Evolutionary conservation across 2,888 invertebrate genomes (phyloP).

Genomic region (Siphlonurus alternatus): DNA sequence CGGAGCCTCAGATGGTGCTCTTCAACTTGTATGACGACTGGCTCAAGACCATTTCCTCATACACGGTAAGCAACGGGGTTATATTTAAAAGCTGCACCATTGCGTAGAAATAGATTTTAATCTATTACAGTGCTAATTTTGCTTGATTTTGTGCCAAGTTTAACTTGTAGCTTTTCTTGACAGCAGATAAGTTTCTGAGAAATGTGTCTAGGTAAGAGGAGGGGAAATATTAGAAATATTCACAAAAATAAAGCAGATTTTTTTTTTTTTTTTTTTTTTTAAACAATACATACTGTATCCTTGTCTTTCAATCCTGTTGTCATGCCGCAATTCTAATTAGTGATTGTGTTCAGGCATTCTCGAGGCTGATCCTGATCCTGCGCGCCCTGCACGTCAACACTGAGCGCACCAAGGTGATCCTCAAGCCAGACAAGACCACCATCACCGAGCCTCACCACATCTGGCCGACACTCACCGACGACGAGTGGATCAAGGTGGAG

Average conservation of each 20-base stretch:
- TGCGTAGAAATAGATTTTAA: too few relatives aligned
- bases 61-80: constrained; percentile 46
- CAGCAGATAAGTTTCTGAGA: too few relatives aligned
- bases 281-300: too few relatives aligned
- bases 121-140: too few relatives aligned
- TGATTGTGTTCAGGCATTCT: constrained; percentile 73
- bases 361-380: constrained; percentile 87
- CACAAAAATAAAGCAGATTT: too few relatives aligned
- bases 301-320: too few relatives aligned
- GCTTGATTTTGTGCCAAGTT: too few relatives aligned
- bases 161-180: too few relatives aligned
- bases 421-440: constrained; percentile 98
- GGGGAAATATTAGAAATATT: too few relatives aligned
- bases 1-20: constrained; percentile 98
- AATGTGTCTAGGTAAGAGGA: too few relatives aligned
- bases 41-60: constrained; percentile 97
- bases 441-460: constrained; percentile 99
- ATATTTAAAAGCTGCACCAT: not conserved
- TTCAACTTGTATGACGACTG: constrained; percentile 99
- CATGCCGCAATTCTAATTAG: too few relatives aligned
- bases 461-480: constrained; percentile 94
- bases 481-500: constrained; percentile 99
- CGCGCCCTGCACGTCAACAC: constrained; percentile 97
- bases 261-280: constrained; percentile 3
- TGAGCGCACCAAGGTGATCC: constrained; percentile 92